Base-by-base conservation (phyloP, 2,797 vertebrate genomes). In the Sebastiscus tertius region DNA sequence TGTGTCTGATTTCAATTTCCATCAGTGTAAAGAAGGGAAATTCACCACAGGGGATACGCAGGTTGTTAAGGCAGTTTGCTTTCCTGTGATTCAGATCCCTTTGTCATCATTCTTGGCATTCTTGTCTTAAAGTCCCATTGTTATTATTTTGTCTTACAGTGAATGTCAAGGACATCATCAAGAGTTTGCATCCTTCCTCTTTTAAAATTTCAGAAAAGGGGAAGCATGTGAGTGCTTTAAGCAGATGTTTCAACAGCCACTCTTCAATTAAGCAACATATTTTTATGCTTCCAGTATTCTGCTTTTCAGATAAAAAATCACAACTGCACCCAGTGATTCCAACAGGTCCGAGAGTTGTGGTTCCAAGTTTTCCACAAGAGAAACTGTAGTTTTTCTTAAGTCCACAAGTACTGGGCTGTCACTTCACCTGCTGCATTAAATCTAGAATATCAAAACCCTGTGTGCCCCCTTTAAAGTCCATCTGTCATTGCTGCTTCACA, bases 261-360 rank as follows among this genome's bases (percentile, higher is more conserved):
- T 54, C 22, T 27, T 46, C 3, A 6, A 11, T 58, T 4, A 64
- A 36, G 26, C n/a, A 34, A 72, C 8, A 66, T 20, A 4, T 62
- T 20, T 33, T 31, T 55, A 8, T 16, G 5, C 29, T 58, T 75
- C 42, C 11, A 0, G 8, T 61, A 4, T 1, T 13, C 0, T 29
- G 7, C 11, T 54, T 56, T 65, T 79, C 76, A 83, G 12, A 67
- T 29, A 71, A 56, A 67, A 54, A 54, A 70, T 55, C 55, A 18
- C 4, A 3, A 4, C 31, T 49, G 4, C 27, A 16, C 14, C 5
- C 7, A 33, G 5, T 0, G 13, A 29, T 52, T 42, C 4, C 31
- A 29, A 22, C 13, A 33, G 8, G 20, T 49, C 3, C 0, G 5
- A 63, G 14, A 31, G 59, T 52, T 26, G 14, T 49, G 10, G 39